Percentiles rank a stretch among this genome's conserved stretches.
Conservation (phyloP, 2,888 invertebrate genomes). For the Eupithecia dodoneata region DNA sequence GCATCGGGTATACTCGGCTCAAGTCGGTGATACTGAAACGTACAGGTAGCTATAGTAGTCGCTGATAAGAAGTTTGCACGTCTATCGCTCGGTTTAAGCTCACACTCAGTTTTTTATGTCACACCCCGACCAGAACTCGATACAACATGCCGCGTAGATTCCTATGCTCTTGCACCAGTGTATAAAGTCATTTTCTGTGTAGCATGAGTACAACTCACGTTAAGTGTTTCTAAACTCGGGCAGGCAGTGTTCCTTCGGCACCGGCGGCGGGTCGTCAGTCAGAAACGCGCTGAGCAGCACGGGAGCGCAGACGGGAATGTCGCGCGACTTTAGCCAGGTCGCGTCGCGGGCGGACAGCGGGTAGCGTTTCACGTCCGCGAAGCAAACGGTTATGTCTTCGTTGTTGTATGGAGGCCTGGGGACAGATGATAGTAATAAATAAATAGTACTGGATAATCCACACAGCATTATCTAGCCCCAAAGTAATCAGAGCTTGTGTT, state of each 20-base stretch:
- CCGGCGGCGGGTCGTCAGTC: constrained; percentile 68
- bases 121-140: too few relatives aligned
- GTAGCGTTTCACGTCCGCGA: constrained; percentile 85
- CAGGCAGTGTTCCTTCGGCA: constrained; percentile 64
- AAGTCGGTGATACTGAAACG: too few relatives aligned
- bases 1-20: too few relatives aligned
- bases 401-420: constrained; percentile 84
- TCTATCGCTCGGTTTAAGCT: too few relatives aligned
- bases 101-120: too few relatives aligned
- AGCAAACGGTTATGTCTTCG: constrained; percentile 87
- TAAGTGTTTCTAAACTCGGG: constrained; percentile 58
- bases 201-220: background rate
- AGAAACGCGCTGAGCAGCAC: constrained; percentile 86
- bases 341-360: constrained; percentile 81
- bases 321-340: constrained; percentile 79
- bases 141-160: background rate
- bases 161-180: background rate
- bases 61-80: too few relatives aligned
- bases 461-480: too few relatives aligned
- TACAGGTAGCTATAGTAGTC: too few relatives aligned
- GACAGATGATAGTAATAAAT: background rate
- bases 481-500: too few relatives aligned
- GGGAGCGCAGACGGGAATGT: constrained; percentile 86
- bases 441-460: too few relatives aligned
- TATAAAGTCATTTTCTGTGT: background rate